These are phyloP conservation scores for Nanorana parkeri DNA, from an alignment of 2,113 vertebrate genomes.

Conservation along the genomic window DNA sequence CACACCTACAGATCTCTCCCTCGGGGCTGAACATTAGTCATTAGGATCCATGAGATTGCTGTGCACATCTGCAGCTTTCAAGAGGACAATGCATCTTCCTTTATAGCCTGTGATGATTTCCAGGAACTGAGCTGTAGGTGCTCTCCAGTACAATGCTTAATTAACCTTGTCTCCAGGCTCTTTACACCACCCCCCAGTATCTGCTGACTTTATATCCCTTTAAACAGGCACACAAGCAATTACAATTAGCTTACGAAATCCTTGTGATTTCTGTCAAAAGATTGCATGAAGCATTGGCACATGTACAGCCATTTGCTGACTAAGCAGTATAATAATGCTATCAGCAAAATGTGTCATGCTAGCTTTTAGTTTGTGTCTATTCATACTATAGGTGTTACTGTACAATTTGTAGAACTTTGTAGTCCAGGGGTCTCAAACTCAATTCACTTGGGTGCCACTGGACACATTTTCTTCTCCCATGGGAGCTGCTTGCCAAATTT, in stretches of 20 bases:
- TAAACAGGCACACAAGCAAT: not conserved
- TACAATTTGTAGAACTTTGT: no score
- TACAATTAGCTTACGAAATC: not conserved
- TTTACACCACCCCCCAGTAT: conserved; percentile 9
- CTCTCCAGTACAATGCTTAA: conserved; percentile 24
- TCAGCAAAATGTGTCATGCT: not conserved
- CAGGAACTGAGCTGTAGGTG: conserved; percentile 32
- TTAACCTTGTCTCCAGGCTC: conserved; percentile 43
- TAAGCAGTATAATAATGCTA: not conserved
- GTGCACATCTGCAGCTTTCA: conserved; percentile 13
- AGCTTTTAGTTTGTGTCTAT: not conserved
- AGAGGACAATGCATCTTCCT: not conserved
- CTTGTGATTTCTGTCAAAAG: not conserved
- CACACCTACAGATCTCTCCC: not conserved
- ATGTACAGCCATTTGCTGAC: not conserved
- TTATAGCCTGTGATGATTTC: conserved; percentile 6
- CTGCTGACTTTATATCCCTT: conserved; percentile 6
- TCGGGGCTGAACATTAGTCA: not conserved
- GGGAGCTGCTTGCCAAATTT: no score
- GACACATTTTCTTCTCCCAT: no score
- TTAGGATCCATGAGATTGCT: conserved; percentile 14
- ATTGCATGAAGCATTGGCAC: not conserved
- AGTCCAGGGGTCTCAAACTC: no score
- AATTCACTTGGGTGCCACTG: no score
- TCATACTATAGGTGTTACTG: no score